Evolutionary conservation across 2,797 vertebrate genomes (phyloP).

Genomic region (Prionace glauca): DNA sequence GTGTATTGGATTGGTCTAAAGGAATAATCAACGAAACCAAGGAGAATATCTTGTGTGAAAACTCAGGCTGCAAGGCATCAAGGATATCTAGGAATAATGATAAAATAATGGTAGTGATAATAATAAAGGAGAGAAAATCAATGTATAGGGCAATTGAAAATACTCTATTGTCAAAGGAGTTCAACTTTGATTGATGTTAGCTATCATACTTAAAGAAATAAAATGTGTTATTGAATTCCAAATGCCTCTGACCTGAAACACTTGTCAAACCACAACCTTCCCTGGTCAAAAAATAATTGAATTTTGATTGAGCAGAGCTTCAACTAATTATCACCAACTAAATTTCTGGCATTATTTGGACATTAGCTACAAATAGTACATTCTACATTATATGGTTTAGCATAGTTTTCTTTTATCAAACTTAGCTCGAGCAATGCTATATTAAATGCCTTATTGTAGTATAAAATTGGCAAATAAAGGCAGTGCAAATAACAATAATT

Average conservation of each 20-base stretch:
- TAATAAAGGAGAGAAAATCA: not conserved
- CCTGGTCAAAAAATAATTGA: not conserved
- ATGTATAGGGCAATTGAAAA: not conserved
- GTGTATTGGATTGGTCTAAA: not conserved
- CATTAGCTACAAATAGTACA: not conserved
- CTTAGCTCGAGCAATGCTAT: not conserved
- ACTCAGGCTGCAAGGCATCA: not conserved
- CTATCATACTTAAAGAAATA: not conserved
- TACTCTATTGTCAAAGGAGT: not conserved
- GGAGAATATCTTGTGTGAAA: not conserved
- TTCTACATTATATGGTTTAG: not conserved
- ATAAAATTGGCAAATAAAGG: not conserved
- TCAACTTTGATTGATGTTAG: not conserved
- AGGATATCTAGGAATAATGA: not conserved
- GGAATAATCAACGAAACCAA: not conserved
- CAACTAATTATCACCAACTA: not conserved
- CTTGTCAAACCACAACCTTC: not conserved
- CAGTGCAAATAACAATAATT: not conserved
- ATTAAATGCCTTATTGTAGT: not conserved
- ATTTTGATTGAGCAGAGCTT: not conserved
- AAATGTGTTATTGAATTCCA: not conserved
- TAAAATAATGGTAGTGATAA: not conserved
- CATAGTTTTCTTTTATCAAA: not conserved
- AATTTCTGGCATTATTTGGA: not conserved
- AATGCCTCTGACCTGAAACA: not conserved